phyloP scores from a whole-genome alignment of 2,113 vertebrate species.

The Irena cyanogastra region DNA sequence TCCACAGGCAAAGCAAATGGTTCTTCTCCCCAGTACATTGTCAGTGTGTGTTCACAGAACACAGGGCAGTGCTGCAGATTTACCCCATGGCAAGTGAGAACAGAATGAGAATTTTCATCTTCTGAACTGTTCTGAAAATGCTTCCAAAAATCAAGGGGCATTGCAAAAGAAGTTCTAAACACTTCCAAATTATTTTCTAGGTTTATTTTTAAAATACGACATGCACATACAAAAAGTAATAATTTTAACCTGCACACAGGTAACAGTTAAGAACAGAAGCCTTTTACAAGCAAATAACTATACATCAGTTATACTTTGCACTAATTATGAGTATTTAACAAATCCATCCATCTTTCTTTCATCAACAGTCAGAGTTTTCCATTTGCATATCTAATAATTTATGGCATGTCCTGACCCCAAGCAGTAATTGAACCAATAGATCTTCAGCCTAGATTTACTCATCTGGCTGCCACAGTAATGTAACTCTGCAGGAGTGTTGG shows the following conservation, averaged over 20 bases:
- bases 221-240: not conserved
- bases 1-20: not conserved
- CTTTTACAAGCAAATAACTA: not conserved
- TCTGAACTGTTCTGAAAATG: not conserved
- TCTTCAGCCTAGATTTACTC: conserved; percentile 44
- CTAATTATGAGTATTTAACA: conserved; percentile 46
- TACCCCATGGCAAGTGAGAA: not conserved
- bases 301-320: not conserved
- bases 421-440: conserved; percentile 62
- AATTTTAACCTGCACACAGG: not conserved
- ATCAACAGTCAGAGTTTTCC: conserved; percentile 32
- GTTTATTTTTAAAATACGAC: not conserved
- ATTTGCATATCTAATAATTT: conserved; percentile 66
- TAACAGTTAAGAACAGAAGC: not conserved
- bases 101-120: not conserved
- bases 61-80: not conserved
- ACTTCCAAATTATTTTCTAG: not conserved
- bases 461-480: conserved; percentile 50
- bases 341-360: conserved; percentile 56
- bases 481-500: conserved; percentile 56
- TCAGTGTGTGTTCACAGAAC: not conserved
- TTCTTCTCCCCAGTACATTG: not conserved
- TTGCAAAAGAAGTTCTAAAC: not conserved
- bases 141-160: not conserved
- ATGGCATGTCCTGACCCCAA: conserved; percentile 45